These are phyloP conservation scores for Cephalopholis sonnerati DNA, from an alignment of 2,113 vertebrate genomes.

Conservation along the genomic window DNA sequence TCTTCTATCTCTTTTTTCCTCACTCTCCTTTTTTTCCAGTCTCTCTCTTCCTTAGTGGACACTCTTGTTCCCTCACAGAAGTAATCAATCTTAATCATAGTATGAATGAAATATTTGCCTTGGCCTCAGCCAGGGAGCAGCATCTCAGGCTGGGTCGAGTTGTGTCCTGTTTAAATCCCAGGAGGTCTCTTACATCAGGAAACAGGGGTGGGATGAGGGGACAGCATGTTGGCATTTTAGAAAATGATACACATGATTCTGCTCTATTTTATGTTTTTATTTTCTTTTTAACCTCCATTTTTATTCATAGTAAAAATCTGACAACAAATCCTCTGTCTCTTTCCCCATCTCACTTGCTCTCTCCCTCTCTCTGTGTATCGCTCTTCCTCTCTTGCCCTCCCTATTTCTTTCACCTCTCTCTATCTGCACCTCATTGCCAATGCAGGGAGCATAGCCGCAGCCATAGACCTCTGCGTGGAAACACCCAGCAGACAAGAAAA, in stretches of 20 bases:
- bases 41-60: constrained; percentile 32
- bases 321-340: constrained; percentile 63
- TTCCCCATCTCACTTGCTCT: constrained; percentile 45
- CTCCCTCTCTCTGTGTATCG: constrained; percentile 16
- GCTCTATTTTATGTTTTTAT: constrained; percentile 58
- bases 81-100: constrained; percentile 70
- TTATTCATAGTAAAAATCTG: constrained; percentile 61
- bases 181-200: constrained; percentile 40
- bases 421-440: constrained; percentile 90
- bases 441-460: constrained; percentile 88
- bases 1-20: constrained; percentile 64
- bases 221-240: constrained; percentile 11
- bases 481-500: constrained; percentile 97
- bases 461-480: constrained; percentile 85
- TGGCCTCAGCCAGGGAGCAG: constrained; percentile 34
- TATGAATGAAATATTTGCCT: constrained; percentile 65
- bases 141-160: constrained; percentile 30
- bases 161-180: constrained; percentile 32
- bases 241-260: constrained; percentile 46
- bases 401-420: constrained; percentile 52
- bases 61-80: constrained; percentile 41
- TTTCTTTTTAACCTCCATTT: constrained; percentile 67
- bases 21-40: constrained; percentile 13
- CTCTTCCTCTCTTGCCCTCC: constrained; percentile 39
- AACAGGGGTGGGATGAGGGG: neutral